These are phyloP conservation scores for Proctacanthus coquilletti DNA, from an alignment of 1,140 invertebrate species.

Conservation along the genomic window DNA sequence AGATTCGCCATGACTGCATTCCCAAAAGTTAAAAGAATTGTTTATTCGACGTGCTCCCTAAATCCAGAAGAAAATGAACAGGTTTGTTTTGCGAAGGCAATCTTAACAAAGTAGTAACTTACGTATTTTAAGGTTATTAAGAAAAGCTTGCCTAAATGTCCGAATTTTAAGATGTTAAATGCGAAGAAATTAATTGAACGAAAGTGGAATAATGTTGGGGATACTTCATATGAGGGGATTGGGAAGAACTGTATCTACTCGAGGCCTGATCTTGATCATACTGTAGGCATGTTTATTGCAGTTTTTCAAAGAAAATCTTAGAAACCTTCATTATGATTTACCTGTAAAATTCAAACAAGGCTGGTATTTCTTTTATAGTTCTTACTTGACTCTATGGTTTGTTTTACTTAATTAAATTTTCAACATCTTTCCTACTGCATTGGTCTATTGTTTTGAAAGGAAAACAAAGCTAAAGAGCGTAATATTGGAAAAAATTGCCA, in stretches of 20 bases:
- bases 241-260: conserved; percentile 66
- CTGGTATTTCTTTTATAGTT: no score
- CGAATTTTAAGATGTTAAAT: conserved; percentile 45
- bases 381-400: no score
- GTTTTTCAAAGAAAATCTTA: conserved; percentile 57
- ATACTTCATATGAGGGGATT: conserved; percentile 38
- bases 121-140: conserved; percentile 15
- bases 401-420: no score
- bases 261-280: conserved; percentile 53
- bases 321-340: no score
- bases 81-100: conserved; percentile 43
- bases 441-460: no score
- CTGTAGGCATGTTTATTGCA: conserved; percentile 90
- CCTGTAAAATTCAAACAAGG: no score
- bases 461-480: no score
- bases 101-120: conserved; percentile 19
- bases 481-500: no score
- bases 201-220: conserved; percentile 53
- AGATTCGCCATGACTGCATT: conserved; percentile 70
- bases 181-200: conserved; percentile 38
- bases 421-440: no score
- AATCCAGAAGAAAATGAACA: conserved; percentile 84
- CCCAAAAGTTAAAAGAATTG: conserved; percentile 65
- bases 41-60: conserved; percentile 92
- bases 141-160: conserved; percentile 37